Base-by-base conservation (phyloP, 1,140 invertebrate genomes). In the Wiebesia pumilae region DNA sequence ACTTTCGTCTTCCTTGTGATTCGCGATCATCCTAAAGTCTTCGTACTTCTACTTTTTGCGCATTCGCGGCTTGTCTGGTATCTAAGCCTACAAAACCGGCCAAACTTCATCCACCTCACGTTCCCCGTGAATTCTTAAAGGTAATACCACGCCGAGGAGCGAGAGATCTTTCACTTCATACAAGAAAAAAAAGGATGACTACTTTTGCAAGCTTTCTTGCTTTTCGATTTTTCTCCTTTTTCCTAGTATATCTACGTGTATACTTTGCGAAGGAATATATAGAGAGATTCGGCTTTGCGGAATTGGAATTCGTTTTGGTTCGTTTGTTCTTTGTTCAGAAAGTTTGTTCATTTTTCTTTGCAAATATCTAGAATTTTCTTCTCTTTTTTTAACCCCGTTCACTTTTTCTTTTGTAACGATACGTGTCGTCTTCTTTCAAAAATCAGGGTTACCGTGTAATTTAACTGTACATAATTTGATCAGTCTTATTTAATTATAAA, bases 71-170 rank as follows among this genome's bases (percentile, higher is more conserved):
- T 85, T 85, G 83, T 89, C 83, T 79, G 73, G 58, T 80, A 83
- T 83, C 87, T 88, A 90, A 90, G 90, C 87, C 85, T 75, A 79
- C 85, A 82, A 85, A 84, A 87, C 84, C 87, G 89, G 87, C 88
- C 88, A 85, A 90, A 90, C 88, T 90, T 90, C 89, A 90, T 88
- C 88, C 47, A 38, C 77, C 84, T 85, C 77, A 80, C 62, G 83
- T 85, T 67, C 69, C 89, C 82, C 86, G 90, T 91, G 91, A 91
- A 92, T 91, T 91, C 91, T 91, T 92, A 91, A 91, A 89, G 89
- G 84, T 92, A 91, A 90, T 90, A 90, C 90, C 89, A 80, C 87
- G 85, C 87, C 88, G 88, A 90, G 88, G 89, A 89, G 81, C 40
- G 30, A 33, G 79, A 78, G 38, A 77, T 54, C 43, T 83, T 73